Evolutionary conservation across 2,888 invertebrate species (phyloP).

Genomic region (Lasius platythorax): DNA sequence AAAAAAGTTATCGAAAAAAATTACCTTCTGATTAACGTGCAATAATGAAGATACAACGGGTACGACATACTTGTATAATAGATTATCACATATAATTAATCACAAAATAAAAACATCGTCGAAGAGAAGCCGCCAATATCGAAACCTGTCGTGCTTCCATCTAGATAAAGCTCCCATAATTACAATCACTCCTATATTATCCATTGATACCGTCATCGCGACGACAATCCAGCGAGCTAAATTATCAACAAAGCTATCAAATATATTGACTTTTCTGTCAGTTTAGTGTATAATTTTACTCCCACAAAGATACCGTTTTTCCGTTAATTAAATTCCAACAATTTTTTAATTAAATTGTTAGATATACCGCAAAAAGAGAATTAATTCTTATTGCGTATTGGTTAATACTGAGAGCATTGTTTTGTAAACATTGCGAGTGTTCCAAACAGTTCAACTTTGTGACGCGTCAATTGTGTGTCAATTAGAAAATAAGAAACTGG

Average conservation of each 20-base stretch:
- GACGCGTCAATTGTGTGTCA: background rate
- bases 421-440: conserved; percentile 23
- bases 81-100: background rate
- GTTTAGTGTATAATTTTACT: background rate
- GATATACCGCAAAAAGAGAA: background rate
- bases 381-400: background rate
- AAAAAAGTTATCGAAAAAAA: background rate
- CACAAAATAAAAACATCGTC: background rate
- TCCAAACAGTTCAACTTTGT: background rate
- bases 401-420: background rate
- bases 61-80: background rate
- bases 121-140: background rate
- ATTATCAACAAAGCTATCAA: conserved; percentile 9
- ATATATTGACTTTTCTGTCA: background rate
- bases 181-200: background rate
- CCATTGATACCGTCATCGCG: background rate
- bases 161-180: background rate
- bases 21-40: background rate
- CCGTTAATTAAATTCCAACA: background rate
- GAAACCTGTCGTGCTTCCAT: background rate
- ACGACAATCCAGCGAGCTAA: background rate
- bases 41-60: background rate
- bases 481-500: background rate
- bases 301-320: background rate
- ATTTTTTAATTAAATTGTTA: background rate